Base-by-base conservation (phyloP, 2,888 invertebrate genomes). In the Chirona hameri region DNA sequence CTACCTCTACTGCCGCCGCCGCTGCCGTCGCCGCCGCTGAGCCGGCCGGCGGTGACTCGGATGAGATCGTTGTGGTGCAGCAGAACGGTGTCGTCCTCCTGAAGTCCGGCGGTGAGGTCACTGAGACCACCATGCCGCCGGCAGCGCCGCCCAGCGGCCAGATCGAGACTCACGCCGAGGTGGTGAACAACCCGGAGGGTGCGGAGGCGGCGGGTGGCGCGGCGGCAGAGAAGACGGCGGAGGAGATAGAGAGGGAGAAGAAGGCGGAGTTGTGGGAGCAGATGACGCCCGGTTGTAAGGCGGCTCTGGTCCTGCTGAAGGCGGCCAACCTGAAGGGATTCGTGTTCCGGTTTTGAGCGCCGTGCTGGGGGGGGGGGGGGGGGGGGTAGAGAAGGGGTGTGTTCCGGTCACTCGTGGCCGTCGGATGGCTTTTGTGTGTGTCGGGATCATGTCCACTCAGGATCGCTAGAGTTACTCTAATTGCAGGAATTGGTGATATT, bases 241-340 rank as follows among this genome's bases (percentile, higher is more conserved):
- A 39, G 39, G 76, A 76, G 39, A 0, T 24, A 39, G 76, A 76
- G 24, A 10, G 76, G 31, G 39, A 76, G 76, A 39, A 18, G 39
- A 76, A 76, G 76, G 76, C 39, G 15, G 9, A 76, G 76, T 15
- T 79, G 48, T 79, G 79, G 79, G 15, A 52, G 14, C 18, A 79
- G 29, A 79, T 79, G 79, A 79, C 79, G 48, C 79, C 79, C 27
- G 48, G 48, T 15, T 79, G 79, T 18, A 46, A n/a, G 0, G 79
- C 52, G 5, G 24, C 24, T 14, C 24, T 79, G 3, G 27, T 27
- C 15, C 79, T 79, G 52, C 52, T 79, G 52, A 48, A 27, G 48
- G 12, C 21, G 52, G 12, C 46, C 48, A 27, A n/a, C 5, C 79
- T 79, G 52, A 76, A 76, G 76, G 76, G 76, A 9, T 76, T 76